Conservation (phyloP, 2,113 vertebrate species). For the Bufo bufo region DNA sequence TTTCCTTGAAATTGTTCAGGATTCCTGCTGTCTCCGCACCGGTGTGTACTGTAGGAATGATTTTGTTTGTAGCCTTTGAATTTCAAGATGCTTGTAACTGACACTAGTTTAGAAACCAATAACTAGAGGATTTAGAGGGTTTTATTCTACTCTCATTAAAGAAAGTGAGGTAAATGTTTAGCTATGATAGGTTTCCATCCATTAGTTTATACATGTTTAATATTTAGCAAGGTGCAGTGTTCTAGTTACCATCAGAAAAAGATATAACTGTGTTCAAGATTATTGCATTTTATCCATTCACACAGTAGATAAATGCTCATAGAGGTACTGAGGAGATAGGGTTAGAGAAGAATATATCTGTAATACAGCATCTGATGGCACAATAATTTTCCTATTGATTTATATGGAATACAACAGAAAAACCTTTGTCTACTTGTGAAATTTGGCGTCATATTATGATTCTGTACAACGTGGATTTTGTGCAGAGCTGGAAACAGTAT, state of each 20-base stretch:
- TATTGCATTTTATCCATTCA: not conserved
- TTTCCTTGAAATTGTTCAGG: not conserved
- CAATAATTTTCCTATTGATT: not conserved
- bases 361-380: not conserved
- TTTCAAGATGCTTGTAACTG: not conserved
- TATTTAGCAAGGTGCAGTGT: not conserved
- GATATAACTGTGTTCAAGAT: not conserved
- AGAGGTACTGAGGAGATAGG: not conserved
- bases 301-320: not conserved
- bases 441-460: too few species aligned
- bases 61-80: slow-evolving; percentile 9
- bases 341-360: not conserved
- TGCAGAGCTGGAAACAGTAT: too few species aligned
- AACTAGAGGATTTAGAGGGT: not conserved
- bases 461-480: not conserved
- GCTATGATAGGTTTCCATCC: not conserved
- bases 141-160: not conserved
- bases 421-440: too few species aligned
- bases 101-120: not conserved
- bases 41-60: not conserved
- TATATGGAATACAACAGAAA: not conserved
- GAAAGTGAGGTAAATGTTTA: not conserved
- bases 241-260: not conserved
- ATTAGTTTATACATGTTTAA: not conserved
- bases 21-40: slow-evolving; percentile 27